A percentile compares a stretch with the other conserved stretches of the same genome.
Evolutionary conservation across 2,888 invertebrate genomes (phyloP).

Genomic region (Nomada ferruginata): DNA sequence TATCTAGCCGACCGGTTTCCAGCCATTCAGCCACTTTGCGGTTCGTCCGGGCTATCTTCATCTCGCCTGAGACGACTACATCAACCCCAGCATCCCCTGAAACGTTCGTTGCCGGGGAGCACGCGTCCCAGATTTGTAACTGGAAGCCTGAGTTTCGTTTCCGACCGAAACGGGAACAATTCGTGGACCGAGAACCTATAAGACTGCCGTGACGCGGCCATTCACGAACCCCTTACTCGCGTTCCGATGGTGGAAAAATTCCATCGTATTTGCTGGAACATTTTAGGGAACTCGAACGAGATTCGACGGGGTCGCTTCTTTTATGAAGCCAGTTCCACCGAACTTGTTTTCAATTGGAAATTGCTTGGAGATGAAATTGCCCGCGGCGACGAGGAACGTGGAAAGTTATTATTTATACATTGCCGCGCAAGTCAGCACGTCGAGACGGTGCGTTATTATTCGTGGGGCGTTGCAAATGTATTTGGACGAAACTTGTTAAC

Average conservation of each 20-base stretch:
- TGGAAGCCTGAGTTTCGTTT: neutral
- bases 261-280: too few species aligned
- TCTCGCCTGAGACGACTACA: neutral
- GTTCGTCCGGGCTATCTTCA: slow-evolving; percentile 19
- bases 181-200: neutral
- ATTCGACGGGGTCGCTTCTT: neutral
- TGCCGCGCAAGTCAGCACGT: too few species aligned
- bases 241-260: neutral
- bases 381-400: neutral
- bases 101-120: slow-evolving; percentile 5
- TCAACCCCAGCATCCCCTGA: neutral
- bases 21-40: slow-evolving; percentile 1
- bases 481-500: neutral
- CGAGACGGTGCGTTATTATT: neutral
- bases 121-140: slow-evolving; percentile 40
- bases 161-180: neutral
- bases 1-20: slow-evolving; percentile 61
- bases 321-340: neutral
- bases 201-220: neutral
- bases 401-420: neutral
- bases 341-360: neutral
- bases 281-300: too few species aligned
- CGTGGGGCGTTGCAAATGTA: neutral
- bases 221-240: neutral
- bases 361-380: neutral